Evolutionary conservation across 2,797 vertebrate genomes (phyloP), one percentile per base, ranked within the genome.

Genomic region (Bothrops alternatus): DNA sequence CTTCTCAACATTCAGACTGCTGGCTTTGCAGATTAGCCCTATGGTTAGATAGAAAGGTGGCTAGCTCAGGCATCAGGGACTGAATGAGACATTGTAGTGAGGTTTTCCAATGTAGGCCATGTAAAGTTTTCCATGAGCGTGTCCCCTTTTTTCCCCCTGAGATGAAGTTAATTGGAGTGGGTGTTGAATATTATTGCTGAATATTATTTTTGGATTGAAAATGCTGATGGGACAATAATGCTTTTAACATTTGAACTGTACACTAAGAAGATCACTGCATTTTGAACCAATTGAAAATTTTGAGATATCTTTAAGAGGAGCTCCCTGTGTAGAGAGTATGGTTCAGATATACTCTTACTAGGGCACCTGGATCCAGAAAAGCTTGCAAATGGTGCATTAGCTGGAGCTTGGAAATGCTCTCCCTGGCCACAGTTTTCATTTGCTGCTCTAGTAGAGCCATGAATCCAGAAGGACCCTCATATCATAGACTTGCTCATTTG

Each of bases 101-200:
- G 8, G 7, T 78, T 42, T 78, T 42, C 18, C 10, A 78, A 78
- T 23, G 18, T 78, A 78, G 18, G 32, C 32, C 32, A 20, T 23
- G 69, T 78, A 78, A 20, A 3, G 20, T 20, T 73, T 73, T 37
- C 6, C 16, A 18, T 78, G 69, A 78, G 7, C 7, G 6, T 73
- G 69, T 73, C 16, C 16, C 18, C 16, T 18, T 3, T 1, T 1
- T 1, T 6, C n/a, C n/a, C 28, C 28, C 1, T 0, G 0, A 18
- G 6, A 37, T 73, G 65, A 73, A 73, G n/a, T 23, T 78, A 23
- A 42, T 42, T 42, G 69, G 32, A 78, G 3, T 10, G 32, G 32
- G 16, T 37, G 32, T 23, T 78, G 69, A 78, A 78, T 73, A 73
- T 73, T 37, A 37, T 69, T 32, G n/a, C 32, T 32, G 6, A 28